Conservation (phyloP, 2,113 vertebrate species). For the Notiomystis cincta region DNA sequence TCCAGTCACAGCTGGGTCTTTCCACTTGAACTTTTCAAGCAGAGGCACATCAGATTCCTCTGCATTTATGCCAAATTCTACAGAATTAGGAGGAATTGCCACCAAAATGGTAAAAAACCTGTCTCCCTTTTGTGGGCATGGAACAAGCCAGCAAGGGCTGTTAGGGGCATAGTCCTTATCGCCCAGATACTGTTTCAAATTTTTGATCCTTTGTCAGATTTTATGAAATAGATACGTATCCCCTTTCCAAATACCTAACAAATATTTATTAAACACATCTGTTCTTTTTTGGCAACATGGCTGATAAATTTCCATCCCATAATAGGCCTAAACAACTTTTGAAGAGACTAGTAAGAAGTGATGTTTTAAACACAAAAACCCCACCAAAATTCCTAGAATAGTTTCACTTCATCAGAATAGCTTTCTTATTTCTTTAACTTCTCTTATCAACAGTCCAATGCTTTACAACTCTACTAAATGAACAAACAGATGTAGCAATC, state of each 20-base stretch:
- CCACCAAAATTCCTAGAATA: neutral
- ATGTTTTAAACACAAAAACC: neutral
- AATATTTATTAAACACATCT: constrained; percentile 21
- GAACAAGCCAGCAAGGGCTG: neutral
- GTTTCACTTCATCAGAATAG: constrained; percentile 15
- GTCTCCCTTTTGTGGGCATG: neutral
- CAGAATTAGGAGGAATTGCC: neutral
- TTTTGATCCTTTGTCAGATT: neutral
- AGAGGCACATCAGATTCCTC: neutral
- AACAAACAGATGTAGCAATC: neutral
- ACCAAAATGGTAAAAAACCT: neutral
- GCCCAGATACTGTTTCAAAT: neutral
- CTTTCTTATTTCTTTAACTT: neutral
- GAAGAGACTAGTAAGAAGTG: neutral
- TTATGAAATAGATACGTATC: neutral
- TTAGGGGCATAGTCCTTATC: neutral
- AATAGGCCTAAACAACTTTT: neutral
- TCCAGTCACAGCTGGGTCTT: neutral
- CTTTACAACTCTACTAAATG: neutral
- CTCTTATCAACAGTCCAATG: neutral
- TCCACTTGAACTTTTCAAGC: neutral
- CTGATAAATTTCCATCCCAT: neutral
- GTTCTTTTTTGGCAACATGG: neutral
- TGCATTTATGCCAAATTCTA: neutral
- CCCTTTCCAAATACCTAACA: neutral